phyloP scores from a whole-genome alignment of 2,797 vertebrate species.

The Sebastes paucispinis region DNA sequence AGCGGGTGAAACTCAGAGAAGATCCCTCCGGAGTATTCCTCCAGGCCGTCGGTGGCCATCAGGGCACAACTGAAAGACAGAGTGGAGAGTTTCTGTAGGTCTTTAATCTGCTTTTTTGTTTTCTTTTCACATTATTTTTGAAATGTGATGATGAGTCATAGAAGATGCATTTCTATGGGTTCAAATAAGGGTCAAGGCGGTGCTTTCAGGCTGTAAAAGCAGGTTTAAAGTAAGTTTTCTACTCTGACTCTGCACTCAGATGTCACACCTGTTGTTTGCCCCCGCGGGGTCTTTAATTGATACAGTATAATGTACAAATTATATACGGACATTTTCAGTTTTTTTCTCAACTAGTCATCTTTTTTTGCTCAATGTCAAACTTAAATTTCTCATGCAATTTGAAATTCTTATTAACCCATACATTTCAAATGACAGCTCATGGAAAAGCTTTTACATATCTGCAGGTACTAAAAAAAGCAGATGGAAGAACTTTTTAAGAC shows the following conservation, averaged over 20 bases:
- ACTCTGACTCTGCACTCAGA: background rate
- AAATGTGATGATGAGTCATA: background rate
- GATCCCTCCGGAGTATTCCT: constrained; percentile 87
- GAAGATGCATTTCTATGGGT: background rate
- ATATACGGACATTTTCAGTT: background rate
- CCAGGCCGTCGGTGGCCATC: constrained; percentile 90
- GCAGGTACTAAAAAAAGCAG: background rate
- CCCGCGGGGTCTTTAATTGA: background rate
- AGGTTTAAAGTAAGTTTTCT: background rate
- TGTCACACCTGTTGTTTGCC: background rate
- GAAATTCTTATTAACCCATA: background rate
- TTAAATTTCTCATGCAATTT: background rate
- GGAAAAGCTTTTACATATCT: background rate
- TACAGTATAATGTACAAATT: background rate
- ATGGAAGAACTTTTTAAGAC: background rate
- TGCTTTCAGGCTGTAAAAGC: background rate
- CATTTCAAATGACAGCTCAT: background rate
- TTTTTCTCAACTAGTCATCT: background rate
- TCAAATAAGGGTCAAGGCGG: background rate
- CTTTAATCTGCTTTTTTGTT: background rate
- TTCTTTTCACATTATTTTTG: background rate
- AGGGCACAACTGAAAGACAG: constrained; percentile 88
- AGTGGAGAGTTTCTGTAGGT: background rate
- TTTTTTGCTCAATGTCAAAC: background rate
- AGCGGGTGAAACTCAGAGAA: constrained; percentile 84